Percentiles rank a stretch among this genome's conserved stretches.
phyloP scores from a whole-genome alignment of 2,888 invertebrate species.

The Azorinus chamasolen region DNA sequence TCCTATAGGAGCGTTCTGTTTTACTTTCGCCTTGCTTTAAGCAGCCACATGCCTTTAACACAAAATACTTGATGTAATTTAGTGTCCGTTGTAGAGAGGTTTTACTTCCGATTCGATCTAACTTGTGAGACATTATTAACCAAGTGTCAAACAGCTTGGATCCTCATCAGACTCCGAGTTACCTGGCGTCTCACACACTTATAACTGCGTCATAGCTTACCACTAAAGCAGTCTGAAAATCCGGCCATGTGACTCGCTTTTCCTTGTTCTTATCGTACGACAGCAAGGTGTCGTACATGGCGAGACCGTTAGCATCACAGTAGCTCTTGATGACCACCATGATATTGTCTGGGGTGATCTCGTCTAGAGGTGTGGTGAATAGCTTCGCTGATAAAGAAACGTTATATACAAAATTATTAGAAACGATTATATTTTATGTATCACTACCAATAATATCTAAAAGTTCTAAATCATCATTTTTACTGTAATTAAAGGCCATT shows the following conservation, averaged over 20 bases:
- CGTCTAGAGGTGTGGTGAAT: slow-evolving; percentile 44
- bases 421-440: neutral
- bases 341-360: slow-evolving; percentile 46
- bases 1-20: too few relatives aligned
- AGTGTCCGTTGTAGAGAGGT: too few relatives aligned
- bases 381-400: slow-evolving; percentile 27
- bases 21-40: too few relatives aligned
- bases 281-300: slow-evolving; percentile 40
- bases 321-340: slow-evolving; percentile 45
- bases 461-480: neutral
- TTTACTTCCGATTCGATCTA: too few relatives aligned
- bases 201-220: too few relatives aligned
- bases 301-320: slow-evolving; percentile 33
- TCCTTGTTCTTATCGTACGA: slow-evolving; percentile 48
- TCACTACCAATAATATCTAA: neutral
- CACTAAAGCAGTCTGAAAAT: slow-evolving; percentile 40
- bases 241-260: slow-evolving; percentile 27
- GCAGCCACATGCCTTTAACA: too few relatives aligned
- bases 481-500: neutral
- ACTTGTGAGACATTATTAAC: too few relatives aligned
- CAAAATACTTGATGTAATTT: too few relatives aligned
- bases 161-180: too few relatives aligned
- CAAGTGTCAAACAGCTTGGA: too few relatives aligned
- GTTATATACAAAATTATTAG: neutral
- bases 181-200: too few relatives aligned